Evolutionary conservation across 2,797 vertebrate species (phyloP).

Genomic region (Enteromius unitaeniatus): DNA sequence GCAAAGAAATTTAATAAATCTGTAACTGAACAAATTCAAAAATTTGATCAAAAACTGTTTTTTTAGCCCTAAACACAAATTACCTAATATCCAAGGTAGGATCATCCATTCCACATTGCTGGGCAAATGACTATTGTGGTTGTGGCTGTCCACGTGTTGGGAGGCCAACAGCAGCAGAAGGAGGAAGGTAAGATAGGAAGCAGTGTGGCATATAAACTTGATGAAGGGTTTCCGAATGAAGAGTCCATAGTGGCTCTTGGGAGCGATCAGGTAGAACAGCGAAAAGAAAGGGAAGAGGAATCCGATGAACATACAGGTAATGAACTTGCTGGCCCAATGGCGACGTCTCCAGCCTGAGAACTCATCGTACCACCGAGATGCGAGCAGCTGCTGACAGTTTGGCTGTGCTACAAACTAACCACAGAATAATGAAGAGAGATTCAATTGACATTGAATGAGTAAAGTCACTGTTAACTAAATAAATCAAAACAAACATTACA

Average conservation of each 20-base stretch:
- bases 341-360: conserved; percentile 97
- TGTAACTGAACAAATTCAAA: neutral
- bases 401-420: conserved; percentile 96
- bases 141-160: conserved; percentile 84
- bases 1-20: neutral
- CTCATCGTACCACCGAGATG: conserved; percentile 97
- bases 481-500: neutral
- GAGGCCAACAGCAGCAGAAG: conserved; percentile 96
- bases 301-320: conserved; percentile 95
- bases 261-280: conserved; percentile 93
- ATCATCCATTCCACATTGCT: conserved; percentile 99
- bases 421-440: conserved; percentile 46
- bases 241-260: conserved; percentile 93
- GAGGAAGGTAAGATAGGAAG: conserved; percentile 98
- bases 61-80: neutral
- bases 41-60: neutral
- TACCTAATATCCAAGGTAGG: conserved; percentile 91
- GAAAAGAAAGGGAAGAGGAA: conserved; percentile 94
- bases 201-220: conserved; percentile 99
- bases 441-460: neutral
- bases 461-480: neutral
- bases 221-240: conserved; percentile 99
- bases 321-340: conserved; percentile 96
- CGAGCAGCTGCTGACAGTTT: conserved; percentile 97
- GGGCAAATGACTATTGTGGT: conserved; percentile 90